These are phyloP conservation scores for Cydia splendana DNA, from an alignment of 1,140 invertebrate species.

Conservation along the genomic window DNA sequence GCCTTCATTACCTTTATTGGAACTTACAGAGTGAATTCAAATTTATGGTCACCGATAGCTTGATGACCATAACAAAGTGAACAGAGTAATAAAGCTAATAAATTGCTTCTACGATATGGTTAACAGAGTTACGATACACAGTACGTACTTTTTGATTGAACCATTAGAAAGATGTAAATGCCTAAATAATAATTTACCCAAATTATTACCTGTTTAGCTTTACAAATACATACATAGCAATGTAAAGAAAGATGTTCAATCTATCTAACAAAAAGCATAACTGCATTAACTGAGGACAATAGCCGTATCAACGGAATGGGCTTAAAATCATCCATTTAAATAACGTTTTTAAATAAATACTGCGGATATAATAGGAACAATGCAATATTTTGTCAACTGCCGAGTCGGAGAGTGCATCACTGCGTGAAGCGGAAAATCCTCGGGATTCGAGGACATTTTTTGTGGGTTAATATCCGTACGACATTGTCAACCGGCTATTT, in stretches of 20 bases:
- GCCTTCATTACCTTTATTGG: constrained; percentile 78
- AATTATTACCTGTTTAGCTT: constrained; percentile 11
- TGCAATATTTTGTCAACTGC: constrained; percentile 80
- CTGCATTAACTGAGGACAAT: constrained; percentile 71
- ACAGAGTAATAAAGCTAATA: constrained; percentile 73
- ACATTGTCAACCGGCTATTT: constrained; percentile 79
- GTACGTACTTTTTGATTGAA: not conserved
- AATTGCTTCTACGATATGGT: constrained; percentile 67
- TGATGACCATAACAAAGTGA: constrained; percentile 75
- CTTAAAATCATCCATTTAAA: constrained; percentile 80
- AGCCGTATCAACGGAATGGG: constrained; percentile 67
- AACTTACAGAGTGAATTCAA: constrained; percentile 74
- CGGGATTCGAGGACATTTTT: constrained; percentile 79
- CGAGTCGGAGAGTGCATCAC: constrained; percentile 72
- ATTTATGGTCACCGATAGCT: constrained; percentile 76
- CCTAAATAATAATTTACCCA: not conserved
- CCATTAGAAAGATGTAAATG: not conserved
- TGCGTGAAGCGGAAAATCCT: constrained; percentile 80
- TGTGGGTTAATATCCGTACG: constrained; percentile 78
- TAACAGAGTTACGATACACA: constrained; percentile 18
- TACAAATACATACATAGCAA: not conserved
- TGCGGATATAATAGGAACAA: constrained; percentile 78
- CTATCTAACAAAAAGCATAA: constrained; percentile 48
- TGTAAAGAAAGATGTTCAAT: constrained; percentile 20
- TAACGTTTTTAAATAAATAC: constrained; percentile 80